Evolutionary conservation across 2,113 vertebrate genomes (phyloP).

Genomic region (Pampusana beccarii): DNA sequence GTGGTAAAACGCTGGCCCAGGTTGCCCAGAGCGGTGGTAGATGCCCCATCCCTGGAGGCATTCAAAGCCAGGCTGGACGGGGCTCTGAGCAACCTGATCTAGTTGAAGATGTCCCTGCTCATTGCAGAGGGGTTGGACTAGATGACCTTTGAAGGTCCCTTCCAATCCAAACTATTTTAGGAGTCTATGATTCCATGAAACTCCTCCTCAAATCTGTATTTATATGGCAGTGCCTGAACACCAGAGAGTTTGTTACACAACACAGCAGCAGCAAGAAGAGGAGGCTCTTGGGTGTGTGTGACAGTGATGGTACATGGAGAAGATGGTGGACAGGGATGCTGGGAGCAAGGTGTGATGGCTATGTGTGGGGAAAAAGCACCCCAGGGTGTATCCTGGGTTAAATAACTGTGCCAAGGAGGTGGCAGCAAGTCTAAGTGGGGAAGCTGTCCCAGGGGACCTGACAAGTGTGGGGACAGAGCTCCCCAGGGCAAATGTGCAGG

Average conservation of each 20-base stretch:
- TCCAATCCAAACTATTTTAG: too few relatives aligned
- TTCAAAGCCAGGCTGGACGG: too few relatives aligned
- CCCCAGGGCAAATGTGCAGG: background rate
- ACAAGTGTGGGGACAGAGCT: background rate
- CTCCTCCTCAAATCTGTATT: background rate
- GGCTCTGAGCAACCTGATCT: too few relatives aligned
- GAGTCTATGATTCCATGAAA: too few relatives aligned
- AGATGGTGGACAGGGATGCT: fast-evolving
- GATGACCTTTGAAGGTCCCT: too few relatives aligned
- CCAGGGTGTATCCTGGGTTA: background rate
- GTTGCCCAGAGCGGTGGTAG: too few relatives aligned
- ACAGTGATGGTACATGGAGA: background rate
- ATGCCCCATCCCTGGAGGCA: too few relatives aligned
- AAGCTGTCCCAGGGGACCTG: background rate
- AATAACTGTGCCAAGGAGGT: background rate
- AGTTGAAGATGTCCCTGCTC: too few relatives aligned
- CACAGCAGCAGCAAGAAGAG: background rate
- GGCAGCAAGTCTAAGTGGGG: background rate
- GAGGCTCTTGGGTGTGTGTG: background rate
- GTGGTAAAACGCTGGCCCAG: too few relatives aligned
- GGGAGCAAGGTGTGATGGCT: background rate
- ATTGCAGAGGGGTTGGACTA: too few relatives aligned
- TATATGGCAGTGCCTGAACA: background rate
- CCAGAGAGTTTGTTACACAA: background rate
- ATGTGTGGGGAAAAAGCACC: background rate